Evolutionary conservation across 2,113 vertebrate species (phyloP).

Genomic region (Lamprotornis superbus): DNA sequence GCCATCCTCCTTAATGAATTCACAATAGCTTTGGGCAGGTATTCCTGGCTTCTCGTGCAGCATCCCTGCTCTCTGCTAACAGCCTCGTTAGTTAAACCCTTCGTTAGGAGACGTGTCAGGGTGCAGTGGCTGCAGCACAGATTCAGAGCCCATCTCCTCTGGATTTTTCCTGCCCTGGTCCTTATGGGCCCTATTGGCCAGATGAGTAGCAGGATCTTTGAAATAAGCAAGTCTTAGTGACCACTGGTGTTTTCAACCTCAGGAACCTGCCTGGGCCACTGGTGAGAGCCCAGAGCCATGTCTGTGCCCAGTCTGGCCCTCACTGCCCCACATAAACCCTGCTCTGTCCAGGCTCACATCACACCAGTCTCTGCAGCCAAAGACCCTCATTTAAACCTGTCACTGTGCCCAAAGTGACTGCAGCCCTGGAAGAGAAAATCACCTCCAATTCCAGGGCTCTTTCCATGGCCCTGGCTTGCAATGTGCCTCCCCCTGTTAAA

Average conservation of each 20-base stretch:
- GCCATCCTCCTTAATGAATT: not conserved
- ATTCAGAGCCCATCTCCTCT: not conserved
- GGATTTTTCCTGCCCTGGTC: not conserved
- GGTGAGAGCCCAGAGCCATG: not conserved
- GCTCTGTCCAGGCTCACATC: not conserved
- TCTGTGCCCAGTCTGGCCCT: not conserved
- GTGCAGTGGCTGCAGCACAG: not conserved
- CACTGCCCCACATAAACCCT: not conserved
- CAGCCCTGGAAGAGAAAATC: not conserved
- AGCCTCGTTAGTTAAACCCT: not conserved
- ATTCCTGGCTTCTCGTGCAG: not conserved
- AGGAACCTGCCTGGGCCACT: not conserved
- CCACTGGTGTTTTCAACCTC: not conserved
- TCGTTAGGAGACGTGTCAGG: not conserved
- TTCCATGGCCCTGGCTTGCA: not conserved
- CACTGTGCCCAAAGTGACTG: not conserved
- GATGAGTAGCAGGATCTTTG: not conserved
- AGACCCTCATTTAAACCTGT: not conserved
- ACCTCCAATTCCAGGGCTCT: not conserved
- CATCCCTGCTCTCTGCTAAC: accelerated
- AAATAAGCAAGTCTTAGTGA: not conserved
- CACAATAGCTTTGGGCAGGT: not conserved
- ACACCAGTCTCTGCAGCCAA: not conserved
- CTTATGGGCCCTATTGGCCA: not conserved
- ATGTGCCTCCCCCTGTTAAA: not conserved